Conservation (phyloP, 2,113 vertebrate species). For the Pygoscelis adeliae region DNA sequence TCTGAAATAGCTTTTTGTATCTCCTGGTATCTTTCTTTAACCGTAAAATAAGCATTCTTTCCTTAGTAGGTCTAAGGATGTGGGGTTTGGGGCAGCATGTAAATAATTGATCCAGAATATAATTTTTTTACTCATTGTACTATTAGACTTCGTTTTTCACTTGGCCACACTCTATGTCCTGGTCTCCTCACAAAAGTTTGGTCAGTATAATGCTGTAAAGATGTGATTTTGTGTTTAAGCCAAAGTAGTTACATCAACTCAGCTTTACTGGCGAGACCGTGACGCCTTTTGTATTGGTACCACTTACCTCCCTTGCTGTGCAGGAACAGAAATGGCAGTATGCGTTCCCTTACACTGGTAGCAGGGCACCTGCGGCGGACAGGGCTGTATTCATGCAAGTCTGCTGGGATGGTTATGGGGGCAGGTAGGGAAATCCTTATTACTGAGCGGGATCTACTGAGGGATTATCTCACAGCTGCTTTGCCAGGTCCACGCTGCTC, state of each 20-base stretch:
- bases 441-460: not conserved
- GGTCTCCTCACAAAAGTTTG: not conserved
- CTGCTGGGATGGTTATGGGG: not conserved
- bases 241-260: not conserved
- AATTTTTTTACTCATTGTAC: not conserved
- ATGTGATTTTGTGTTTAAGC: not conserved
- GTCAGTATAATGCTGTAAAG: not conserved
- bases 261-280: not conserved
- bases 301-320: not conserved
- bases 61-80: not conserved
- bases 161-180: not conserved
- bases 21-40: not conserved
- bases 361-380: not conserved
- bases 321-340: not conserved
- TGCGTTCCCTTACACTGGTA: not conserved
- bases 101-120: not conserved
- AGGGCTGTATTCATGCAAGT: not conserved
- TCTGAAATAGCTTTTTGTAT: slow-evolving; percentile 36
- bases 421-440: not conserved
- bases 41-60: slow-evolving; percentile 1
- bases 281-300: not conserved
- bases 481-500: not conserved
- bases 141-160: not conserved
- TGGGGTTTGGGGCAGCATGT: not conserved
- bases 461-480: not conserved